Base-by-base conservation (phyloP, 2,888 invertebrate genomes). In the Diploptera punctata region DNA sequence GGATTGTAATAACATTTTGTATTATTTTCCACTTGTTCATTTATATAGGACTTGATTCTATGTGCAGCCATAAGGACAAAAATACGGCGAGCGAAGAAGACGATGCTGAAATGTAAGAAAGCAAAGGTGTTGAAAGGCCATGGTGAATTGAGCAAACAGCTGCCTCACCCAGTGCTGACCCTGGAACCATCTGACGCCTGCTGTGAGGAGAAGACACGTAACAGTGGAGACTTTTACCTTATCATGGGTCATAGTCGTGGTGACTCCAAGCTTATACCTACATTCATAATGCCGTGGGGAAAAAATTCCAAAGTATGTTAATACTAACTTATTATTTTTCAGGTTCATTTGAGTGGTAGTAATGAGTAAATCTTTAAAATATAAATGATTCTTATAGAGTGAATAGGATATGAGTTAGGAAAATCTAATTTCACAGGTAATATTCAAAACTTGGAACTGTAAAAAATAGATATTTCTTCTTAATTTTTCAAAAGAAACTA, bases 271-370 rank as follows among this genome's bases (percentile, higher is more conserved):
- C 78, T 83, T 3, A 77, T 81, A 10, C 81, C 82, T 9, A 83
- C 81, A 18, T 83, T 84, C 78, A 81, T 83, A 75, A 81, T 83
- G 81, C 81, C 81, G n/a, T 84, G 83, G 83, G 75, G 75, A 18
- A 79, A 78, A 74, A 70, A 72, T 29, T 78, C 78, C n/a, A 78
- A 78, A 77, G 79, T 79, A 72, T 72, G 75, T 74, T n/a, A 7
- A 7, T 10, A 19, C 4, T 49, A 7, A 2, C n/a, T n/a, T n/a
- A n/a, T n/a, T n/a, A n/a, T n/a, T n/a, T n/a, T n/a, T n/a, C n/a
- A n/a, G n/a, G n/a, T n/a, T n/a, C n/a, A 26, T 16, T 2, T 19
- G 52, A n/a, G 26, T 49, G n/a, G 49, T 29, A 68, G 10, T 43
- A 13, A 13, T 43, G 10, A 13, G 44, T 43, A 13, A 43, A 43